phyloP scores from a whole-genome alignment of 2,888 invertebrate species.

The Autographa pulchrina region DNA sequence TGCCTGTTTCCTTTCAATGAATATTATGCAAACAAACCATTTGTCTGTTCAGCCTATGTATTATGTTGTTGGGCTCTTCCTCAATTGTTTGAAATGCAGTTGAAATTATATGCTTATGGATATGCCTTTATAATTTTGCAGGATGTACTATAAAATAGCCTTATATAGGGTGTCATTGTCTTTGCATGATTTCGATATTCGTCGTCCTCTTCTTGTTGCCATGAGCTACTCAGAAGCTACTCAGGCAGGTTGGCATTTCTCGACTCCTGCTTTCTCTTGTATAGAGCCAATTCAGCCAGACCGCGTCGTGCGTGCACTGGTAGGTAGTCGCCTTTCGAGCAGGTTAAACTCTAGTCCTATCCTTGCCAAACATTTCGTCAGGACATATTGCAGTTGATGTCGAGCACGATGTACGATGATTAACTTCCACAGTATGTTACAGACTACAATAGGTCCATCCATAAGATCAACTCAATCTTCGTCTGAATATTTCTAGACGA shows the following conservation, averaged over 20 bases:
- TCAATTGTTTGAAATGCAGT: conserved; percentile 26
- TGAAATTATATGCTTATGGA: background rate
- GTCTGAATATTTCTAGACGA: background rate
- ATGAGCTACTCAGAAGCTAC: background rate
- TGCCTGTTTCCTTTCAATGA: conserved; percentile 28
- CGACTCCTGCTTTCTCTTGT: no score
- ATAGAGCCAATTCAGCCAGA: no score
- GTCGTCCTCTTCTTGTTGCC: no score
- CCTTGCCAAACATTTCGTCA: background rate
- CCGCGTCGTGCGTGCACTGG: no score
- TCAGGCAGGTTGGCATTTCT: background rate
- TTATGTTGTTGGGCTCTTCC: conserved; percentile 21
- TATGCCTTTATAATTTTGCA: background rate
- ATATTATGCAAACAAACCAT: conserved; percentile 36
- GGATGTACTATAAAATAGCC: background rate
- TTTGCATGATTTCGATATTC: background rate
- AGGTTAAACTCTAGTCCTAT: background rate
- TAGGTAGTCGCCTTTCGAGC: background rate
- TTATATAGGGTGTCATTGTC: no score
- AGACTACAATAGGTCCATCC: background rate
- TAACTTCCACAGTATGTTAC: background rate
- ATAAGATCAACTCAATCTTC: background rate
- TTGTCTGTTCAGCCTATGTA: conserved; percentile 13
- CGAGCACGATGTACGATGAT: background rate
- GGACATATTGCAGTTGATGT: background rate